Conservation (phyloP, 2,113 vertebrate species). For the Protobothrops mucrosquamatus region DNA sequence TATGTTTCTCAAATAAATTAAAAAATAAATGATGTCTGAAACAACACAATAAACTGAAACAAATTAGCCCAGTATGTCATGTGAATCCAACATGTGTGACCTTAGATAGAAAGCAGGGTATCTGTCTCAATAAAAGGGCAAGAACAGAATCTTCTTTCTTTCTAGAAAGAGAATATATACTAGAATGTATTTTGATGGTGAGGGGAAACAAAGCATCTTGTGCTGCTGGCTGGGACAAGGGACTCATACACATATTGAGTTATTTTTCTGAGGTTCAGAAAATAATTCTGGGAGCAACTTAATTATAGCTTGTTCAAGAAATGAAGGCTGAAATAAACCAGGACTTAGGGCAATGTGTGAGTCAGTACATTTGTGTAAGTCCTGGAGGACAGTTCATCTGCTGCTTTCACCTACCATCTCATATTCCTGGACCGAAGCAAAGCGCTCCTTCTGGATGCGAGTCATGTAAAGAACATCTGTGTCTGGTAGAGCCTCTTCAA, state of each 20-base stretch:
- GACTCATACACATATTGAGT: neutral
- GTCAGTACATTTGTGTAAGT: neutral
- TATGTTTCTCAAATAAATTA: neutral
- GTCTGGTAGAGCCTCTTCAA: conserved; percentile 90
- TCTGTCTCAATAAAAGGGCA: neutral
- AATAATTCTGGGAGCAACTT: neutral
- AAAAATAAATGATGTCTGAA: neutral
- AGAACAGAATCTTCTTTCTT: neutral
- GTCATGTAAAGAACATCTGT: conserved; percentile 96
- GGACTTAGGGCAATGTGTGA: neutral
- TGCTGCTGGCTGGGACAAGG: neutral
- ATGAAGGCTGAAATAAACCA: neutral
- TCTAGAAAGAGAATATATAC: no score
- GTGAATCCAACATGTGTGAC: neutral
- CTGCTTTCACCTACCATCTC: conserved; percentile 76
- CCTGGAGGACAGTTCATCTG: neutral
- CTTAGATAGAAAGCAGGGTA: neutral
- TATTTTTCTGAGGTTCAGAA: neutral
- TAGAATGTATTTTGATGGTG: neutral
- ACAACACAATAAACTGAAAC: neutral
- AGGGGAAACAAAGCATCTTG: neutral
- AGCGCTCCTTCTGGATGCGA: conserved; percentile 95
- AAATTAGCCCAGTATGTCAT: neutral
- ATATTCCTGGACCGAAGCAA: conserved; percentile 81
- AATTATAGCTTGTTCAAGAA: neutral